Percentiles rank a stretch among this genome's conserved stretches.
Conservation (phyloP, 64 coral and sea anemone genomes). For the Cladopsammia gracilis region DNA sequence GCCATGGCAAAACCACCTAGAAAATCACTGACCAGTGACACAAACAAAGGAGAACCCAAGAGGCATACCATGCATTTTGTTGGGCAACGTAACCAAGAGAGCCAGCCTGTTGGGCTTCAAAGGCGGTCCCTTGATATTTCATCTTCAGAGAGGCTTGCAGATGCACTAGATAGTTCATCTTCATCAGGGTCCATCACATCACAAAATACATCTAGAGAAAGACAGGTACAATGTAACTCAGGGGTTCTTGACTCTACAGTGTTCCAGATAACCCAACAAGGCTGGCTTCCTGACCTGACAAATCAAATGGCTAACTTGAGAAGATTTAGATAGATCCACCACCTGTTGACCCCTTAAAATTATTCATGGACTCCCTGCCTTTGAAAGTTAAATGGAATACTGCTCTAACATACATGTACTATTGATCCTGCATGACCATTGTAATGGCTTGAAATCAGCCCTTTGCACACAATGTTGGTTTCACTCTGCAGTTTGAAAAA, state of each 20-base stretch:
- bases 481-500: too few species aligned
- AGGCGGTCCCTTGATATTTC: conserved; percentile 66
- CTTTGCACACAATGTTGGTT: too few species aligned
- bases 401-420: too few species aligned
- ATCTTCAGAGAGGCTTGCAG: conserved; percentile 65
- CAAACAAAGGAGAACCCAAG: conserved; percentile 49
- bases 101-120: conserved; percentile 2
- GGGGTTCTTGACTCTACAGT: neutral
- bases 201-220: neutral
- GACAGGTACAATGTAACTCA: neutral
- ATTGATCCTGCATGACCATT: too few species aligned
- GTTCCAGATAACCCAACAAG: too few species aligned
- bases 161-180: conserved; percentile 6
- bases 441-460: too few species aligned
- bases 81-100: conserved; percentile 16
- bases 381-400: too few species aligned
- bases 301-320: too few species aligned
- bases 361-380: too few species aligned
- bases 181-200: neutral
- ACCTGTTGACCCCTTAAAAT: too few species aligned
- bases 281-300: too few species aligned
- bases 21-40: neutral
- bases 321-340: too few species aligned
- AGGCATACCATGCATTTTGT: conserved; percentile 72
- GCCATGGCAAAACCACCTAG: conserved; percentile 21